phyloP scores from a whole-genome alignment of 2,113 vertebrate genomes.

The Glaucomys volans region DNA sequence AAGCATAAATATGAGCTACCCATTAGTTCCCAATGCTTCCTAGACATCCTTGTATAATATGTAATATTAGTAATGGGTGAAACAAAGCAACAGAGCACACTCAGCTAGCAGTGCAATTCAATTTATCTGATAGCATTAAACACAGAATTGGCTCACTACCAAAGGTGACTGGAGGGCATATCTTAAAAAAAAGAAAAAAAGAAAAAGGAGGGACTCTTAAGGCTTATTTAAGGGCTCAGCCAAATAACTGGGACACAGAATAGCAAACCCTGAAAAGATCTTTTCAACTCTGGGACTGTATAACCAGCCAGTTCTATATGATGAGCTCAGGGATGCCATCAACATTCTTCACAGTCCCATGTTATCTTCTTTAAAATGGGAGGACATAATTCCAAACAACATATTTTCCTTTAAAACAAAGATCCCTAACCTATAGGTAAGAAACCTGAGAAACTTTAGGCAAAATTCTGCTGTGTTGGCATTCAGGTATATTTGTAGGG shows the following conservation, averaged over 20 bases:
- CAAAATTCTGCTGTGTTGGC: background rate
- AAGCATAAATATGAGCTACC: constrained; percentile 23
- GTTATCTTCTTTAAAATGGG: background rate
- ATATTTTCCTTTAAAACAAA: constrained; percentile 11
- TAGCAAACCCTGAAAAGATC: background rate
- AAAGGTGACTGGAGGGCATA: background rate
- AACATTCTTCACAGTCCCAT: background rate
- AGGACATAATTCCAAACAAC: background rate
- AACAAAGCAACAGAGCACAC: background rate
- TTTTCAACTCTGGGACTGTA: background rate
- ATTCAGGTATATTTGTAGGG: background rate
- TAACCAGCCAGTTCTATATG: background rate
- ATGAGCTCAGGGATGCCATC: background rate
- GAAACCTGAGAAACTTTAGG: background rate
- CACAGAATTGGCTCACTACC: background rate
- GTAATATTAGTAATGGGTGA: background rate
- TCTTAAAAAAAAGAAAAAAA: background rate
- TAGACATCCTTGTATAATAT: background rate
- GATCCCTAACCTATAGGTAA: background rate
- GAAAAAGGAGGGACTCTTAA: background rate
- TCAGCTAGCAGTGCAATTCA: background rate
- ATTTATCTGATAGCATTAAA: background rate
- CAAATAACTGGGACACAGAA: background rate
- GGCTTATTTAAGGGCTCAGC: background rate
- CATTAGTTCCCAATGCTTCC: background rate